These are phyloP conservation scores for Spialia ferax DNA, from an alignment of 2,888 invertebrate species.

Conservation along the genomic window DNA sequence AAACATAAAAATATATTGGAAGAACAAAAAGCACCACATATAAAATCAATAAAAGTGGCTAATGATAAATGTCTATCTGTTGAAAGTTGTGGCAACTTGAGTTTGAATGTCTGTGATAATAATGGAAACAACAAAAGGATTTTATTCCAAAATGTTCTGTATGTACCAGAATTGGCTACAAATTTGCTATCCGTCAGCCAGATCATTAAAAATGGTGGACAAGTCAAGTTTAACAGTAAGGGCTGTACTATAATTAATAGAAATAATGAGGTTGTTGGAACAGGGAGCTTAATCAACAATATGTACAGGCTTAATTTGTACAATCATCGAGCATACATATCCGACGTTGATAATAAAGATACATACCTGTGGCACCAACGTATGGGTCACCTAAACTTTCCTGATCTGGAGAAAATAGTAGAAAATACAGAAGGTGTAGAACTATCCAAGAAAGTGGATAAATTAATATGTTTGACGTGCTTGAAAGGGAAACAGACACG, in stretches of 20 bases:
- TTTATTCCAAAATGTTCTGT: slow-evolving; percentile 44
- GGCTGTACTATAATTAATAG: slow-evolving; percentile 38
- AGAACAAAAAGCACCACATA: too few species aligned
- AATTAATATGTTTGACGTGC: slow-evolving; percentile 33
- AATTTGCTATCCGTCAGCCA: slow-evolving; percentile 49
- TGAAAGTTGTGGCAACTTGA: slow-evolving; percentile 23
- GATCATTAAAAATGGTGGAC: too few species aligned
- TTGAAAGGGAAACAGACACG: slow-evolving; percentile 40
- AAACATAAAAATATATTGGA: too few species aligned
- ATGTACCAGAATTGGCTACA: slow-evolving; percentile 43
- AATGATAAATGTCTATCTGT: slow-evolving; percentile 43
- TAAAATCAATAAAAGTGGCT: slow-evolving; percentile 44
- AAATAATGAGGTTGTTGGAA: slow-evolving; percentile 32
- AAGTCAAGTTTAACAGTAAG: slow-evolving; percentile 44
- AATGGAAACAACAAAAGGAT: too few species aligned
- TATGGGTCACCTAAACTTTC: slow-evolving; percentile 28
- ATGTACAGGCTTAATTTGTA: slow-evolving; percentile 42
- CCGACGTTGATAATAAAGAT: too few species aligned
- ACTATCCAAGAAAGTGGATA: slow-evolving; percentile 18
- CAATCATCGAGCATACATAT: too few species aligned
- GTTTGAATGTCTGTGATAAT: too few species aligned
- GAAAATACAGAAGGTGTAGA: slow-evolving; percentile 46
- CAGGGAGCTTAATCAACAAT: slow-evolving; percentile 41
- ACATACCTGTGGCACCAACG: slow-evolving; percentile 27
- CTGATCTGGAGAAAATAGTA: too few species aligned